Percentiles rank a stretch among this genome's conserved stretches.
phyloP scores from a whole-genome alignment of 2,113 vertebrate species.

The Eurystomus gularis region DNA sequence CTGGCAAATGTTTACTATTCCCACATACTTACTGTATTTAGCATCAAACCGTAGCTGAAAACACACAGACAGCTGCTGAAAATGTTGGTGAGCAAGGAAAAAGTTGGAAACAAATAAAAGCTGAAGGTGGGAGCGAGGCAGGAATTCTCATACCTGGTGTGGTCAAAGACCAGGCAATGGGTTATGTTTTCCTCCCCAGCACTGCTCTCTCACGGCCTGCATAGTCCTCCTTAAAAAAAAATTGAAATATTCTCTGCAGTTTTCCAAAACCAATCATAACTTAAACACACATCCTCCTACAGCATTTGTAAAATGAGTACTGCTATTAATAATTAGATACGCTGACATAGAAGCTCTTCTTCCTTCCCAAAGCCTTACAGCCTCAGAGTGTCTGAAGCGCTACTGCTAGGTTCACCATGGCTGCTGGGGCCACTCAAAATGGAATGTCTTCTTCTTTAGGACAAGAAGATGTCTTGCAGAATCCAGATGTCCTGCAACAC shows the following conservation, averaged over 20 bases:
- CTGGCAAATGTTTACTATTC: slow-evolving; percentile 63
- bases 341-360: not conserved
- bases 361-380: not conserved
- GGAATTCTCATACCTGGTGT: not conserved
- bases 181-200: not conserved
- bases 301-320: not conserved
- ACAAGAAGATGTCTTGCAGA: not conserved
- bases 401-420: not conserved
- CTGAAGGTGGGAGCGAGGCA: not conserved
- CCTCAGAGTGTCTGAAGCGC: not conserved
- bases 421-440: not conserved
- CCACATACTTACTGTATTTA: slow-evolving; percentile 59
- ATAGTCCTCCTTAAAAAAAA: not conserved
- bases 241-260: not conserved
- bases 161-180: not conserved
- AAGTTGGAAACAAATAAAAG: not conserved
- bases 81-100: not conserved
- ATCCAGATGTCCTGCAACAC: not conserved
- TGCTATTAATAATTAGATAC: not conserved
- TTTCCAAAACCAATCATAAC: not conserved
- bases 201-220: not conserved
- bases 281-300: not conserved
- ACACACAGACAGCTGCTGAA: not conserved
- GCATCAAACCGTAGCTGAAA: slow-evolving; percentile 27
- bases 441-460: not conserved